phyloP scores from a whole-genome alignment of 2,888 invertebrate genomes.

The Calameuta pallipes region DNA sequence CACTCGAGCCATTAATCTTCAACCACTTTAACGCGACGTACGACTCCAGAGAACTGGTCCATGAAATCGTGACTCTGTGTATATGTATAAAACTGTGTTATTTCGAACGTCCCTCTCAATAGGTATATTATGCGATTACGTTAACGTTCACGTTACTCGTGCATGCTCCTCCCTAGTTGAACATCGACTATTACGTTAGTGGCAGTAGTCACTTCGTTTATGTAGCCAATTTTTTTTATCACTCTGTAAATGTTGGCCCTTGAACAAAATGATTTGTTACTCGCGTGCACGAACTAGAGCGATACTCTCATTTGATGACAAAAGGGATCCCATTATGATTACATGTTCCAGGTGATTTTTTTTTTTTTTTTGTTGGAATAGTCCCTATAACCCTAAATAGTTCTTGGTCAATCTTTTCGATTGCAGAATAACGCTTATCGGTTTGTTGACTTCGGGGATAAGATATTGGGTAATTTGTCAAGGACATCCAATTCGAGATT shows the following conservation, averaged over 20 bases:
- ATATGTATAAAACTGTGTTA: not conserved
- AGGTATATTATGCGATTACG: not conserved
- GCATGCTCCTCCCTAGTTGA: not conserved
- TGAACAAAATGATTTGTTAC: not conserved
- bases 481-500: not conserved
- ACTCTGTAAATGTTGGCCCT: not conserved
- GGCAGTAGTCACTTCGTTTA: not conserved
- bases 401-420: not conserved
- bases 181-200: not conserved
- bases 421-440: not conserved
- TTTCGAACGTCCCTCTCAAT: not conserved
- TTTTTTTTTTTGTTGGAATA: not conserved
- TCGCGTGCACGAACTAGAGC: not conserved
- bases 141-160: not conserved
- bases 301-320: not conserved
- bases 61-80: not conserved
- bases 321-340: not conserved
- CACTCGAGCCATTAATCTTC: slow-evolving; percentile 1
- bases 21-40: not conserved
- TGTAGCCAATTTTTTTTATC: not conserved
- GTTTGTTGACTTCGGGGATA: not conserved
- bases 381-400: not conserved
- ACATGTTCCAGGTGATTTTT: not conserved
- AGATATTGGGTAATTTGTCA: not conserved
- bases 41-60: slow-evolving; percentile 3